phyloP scores from a whole-genome alignment of 2,113 vertebrate species.

The Hiodon alosoides region DNA sequence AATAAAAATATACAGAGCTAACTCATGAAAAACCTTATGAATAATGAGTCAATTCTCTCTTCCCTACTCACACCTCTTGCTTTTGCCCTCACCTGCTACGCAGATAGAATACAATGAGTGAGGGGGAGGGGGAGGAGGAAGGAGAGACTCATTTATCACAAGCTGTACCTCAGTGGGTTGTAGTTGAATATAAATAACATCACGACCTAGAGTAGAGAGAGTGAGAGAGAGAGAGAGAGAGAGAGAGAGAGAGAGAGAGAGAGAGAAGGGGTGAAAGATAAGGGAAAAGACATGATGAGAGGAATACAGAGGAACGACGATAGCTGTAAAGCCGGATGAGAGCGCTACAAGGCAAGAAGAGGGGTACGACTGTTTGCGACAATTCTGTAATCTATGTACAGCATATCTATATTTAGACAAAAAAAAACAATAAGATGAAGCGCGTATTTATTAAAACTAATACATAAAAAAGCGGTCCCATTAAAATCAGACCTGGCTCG shows the following conservation, averaged over 20 bases:
- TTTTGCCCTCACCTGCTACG: slow-evolving; percentile 16
- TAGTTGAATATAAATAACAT: slow-evolving; percentile 21
- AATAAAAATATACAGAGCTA: neutral
- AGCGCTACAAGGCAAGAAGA: no score
- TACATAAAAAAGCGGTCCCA: no score
- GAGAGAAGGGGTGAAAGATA: neutral
- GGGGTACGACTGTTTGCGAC: neutral
- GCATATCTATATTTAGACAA: no score
- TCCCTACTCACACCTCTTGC: slow-evolving; percentile 2
- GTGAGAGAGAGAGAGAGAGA: slow-evolving; percentile 2
- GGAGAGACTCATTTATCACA: slow-evolving; percentile 23
- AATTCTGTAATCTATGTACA: no score
- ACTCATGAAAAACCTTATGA: slow-evolving; percentile 11
- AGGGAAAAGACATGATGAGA: neutral
- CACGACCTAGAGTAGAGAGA: slow-evolving; percentile 10
- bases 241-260: neutral
- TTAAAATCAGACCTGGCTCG: no score
- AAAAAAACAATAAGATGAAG: no score
- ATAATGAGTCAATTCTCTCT: slow-evolving; percentile 5
- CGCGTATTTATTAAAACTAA: no score
- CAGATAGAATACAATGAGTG: slow-evolving; percentile 20
- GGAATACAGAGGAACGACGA: neutral
- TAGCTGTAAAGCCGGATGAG: no score
- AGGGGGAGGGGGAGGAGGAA: neutral
- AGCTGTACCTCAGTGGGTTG: slow-evolving; percentile 20